A percentile compares a stretch with the other conserved stretches of the same genome.
phyloP scores from a whole-genome alignment of 2,888 invertebrate genomes.

The Eubasilissa splendida region DNA sequence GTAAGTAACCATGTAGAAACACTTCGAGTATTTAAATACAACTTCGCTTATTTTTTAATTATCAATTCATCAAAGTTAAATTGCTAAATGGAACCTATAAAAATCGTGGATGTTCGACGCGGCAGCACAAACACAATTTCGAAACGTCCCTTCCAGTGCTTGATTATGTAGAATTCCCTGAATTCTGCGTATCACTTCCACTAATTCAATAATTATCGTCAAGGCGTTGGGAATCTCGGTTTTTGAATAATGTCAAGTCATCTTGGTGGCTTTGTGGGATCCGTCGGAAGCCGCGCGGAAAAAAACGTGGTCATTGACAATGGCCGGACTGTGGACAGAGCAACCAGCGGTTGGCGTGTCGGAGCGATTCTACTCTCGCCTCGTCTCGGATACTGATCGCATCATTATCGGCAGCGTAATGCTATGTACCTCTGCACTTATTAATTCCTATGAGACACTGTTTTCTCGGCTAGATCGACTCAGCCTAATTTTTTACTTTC shows the following conservation, averaged over 20 bases:
- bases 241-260: slow-evolving; percentile 55
- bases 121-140: no score
- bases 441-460: slow-evolving; percentile 37
- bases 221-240: slow-evolving; percentile 53
- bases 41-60: no score
- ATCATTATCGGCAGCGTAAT: slow-evolving; percentile 45
- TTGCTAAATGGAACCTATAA: no score
- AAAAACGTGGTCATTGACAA: slow-evolving; percentile 51
- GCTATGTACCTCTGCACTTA: slow-evolving; percentile 34
- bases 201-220: slow-evolving; percentile 57
- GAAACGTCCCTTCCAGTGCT: neutral
- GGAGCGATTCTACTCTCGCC: slow-evolving; percentile 36
- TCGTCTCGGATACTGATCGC: slow-evolving; percentile 48
- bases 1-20: no score
- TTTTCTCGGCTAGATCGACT: slow-evolving; percentile 15
- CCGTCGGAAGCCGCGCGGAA: slow-evolving; percentile 37
- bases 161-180: slow-evolving; percentile 52
- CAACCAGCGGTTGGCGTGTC: slow-evolving; percentile 33
- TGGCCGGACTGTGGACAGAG: slow-evolving; percentile 28
- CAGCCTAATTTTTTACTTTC: slow-evolving; percentile 2
- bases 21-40: no score
- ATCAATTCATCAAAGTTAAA: no score
- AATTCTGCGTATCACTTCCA: slow-evolving; percentile 58
- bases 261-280: slow-evolving; percentile 45
- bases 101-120: no score